Percentiles rank a stretch among this genome's conserved stretches.
These are phyloP conservation scores for Conus canariensis DNA, from an alignment of 2,888 invertebrate genomes.

Conservation along the genomic window DNA sequence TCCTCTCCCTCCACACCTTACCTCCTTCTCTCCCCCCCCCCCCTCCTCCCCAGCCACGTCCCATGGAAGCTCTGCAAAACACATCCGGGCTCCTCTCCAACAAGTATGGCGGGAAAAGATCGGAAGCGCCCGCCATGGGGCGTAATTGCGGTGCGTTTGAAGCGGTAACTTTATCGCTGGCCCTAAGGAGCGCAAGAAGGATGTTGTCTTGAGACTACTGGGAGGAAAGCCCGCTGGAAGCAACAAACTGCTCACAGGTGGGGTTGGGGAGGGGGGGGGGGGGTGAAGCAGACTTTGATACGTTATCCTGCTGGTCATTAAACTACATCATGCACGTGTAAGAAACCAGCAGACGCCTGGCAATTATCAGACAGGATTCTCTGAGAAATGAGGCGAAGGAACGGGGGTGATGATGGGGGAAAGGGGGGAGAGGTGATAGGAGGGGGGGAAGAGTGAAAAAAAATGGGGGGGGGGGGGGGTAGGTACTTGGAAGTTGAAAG, in stretches of 20 bases:
- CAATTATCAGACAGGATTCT: background rate
- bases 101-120: background rate
- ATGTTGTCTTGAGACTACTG: background rate
- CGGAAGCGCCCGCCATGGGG: conserved; percentile 11
- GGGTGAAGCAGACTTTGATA: background rate
- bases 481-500: background rate
- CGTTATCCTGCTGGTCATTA: background rate
- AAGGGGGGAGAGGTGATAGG: background rate
- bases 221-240: background rate
- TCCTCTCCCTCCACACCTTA: too few species aligned
- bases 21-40: background rate
- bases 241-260: background rate
- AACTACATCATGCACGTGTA: background rate
- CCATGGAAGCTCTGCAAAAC: conserved; percentile 4
- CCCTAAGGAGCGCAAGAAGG: background rate
- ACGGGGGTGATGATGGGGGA: background rate
- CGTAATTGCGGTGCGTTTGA: conserved; percentile 25
- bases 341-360: background rate
- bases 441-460: background rate
- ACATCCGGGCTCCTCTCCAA: conserved; percentile 17
- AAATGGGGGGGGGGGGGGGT: too few species aligned
- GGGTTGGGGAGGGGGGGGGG: background rate
- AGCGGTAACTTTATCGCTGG: conserved; percentile 1
- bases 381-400: background rate
- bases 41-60: background rate